phyloP scores from a whole-genome alignment of 2,113 vertebrate species.

The Abramis brama region DNA sequence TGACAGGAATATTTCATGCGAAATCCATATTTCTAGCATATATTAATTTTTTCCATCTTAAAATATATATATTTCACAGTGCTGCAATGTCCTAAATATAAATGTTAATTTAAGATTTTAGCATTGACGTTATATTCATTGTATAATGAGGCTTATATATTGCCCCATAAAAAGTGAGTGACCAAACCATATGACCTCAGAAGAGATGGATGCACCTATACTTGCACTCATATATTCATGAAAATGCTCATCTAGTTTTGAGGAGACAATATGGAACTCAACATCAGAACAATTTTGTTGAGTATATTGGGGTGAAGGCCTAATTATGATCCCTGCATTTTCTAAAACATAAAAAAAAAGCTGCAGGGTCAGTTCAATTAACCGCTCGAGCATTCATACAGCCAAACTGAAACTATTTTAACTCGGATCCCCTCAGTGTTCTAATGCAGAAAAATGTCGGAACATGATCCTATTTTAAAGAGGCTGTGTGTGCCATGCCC shows the following conservation, averaged over 20 bases:
- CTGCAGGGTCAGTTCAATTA: slow-evolving; percentile 16
- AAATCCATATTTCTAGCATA: too few relatives aligned
- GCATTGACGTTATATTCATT: background rate
- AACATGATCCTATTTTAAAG: slow-evolving; percentile 2
- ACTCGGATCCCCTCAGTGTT: background rate
- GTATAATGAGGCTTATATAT: background rate
- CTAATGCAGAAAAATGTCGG: slow-evolving; percentile 15
- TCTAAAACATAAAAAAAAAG: background rate
- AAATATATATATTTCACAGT: too few relatives aligned
- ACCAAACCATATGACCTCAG: background rate
- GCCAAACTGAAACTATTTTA: slow-evolving; percentile 22
- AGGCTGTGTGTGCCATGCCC: slow-evolving; percentile 6
- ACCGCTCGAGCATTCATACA: background rate
- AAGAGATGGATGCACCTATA: background rate
- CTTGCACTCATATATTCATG: background rate
- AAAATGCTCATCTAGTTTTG: background rate
- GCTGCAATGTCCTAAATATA: background rate
- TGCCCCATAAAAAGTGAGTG: background rate
- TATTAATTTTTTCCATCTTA: too few relatives aligned
- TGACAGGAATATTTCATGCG: too few relatives aligned
- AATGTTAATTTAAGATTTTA: background rate
- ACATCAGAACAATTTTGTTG: background rate
- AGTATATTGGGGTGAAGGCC: background rate
- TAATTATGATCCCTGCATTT: background rate
- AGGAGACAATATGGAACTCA: background rate